Base-by-base conservation (phyloP, 2,888 invertebrate genomes). In the Lysandra bellargus region DNA sequence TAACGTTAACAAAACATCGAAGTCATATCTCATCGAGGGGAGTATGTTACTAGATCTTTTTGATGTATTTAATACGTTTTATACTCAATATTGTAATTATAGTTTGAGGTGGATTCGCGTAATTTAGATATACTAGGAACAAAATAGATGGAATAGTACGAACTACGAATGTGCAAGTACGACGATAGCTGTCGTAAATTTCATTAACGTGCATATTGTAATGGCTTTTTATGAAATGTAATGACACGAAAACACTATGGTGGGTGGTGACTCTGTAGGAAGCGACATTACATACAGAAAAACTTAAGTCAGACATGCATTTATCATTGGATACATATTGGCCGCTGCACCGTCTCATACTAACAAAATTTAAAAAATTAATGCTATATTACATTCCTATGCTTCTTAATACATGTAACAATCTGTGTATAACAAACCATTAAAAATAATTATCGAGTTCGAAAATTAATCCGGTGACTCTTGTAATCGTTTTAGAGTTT, bases 21-120 rank as follows among this genome's bases (percentile, higher is more conserved):
- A n/a, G 78, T 80, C 78, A 80, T 79, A 78, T 81, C 78, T 88
- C 88, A 87, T 85, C 83, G 83, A 84, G 85, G 85, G 82, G 84
- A 86, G 86, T 89, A 88, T 87, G 85, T 88, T 85, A 88, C 85
- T 89, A 89, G 90, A 89, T 89, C 86, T 91, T 93, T 92, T 92
- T 89, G 89, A 92, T 90, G 91, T 92, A 93, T 93, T 93, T 92
- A 89, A 92, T 91, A 92, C 91, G 90, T 93, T 93, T 93, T 93
- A 88, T 93, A 93, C 93, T 92, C 91, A 88, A 86, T 91, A 90
- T 89, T 89, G 86, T 92, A 90, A 89, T 88, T 90, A 92, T 91
- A 86, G 82, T 86, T 85, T 83, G 88, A 87, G 87, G 87, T 88
- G 88, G 86, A 89, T 83, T 85, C 84, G 83, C 78, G 82, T 84